Conservation (phyloP, 2,113 vertebrate species). For the Actenoides lindsayi region DNA sequence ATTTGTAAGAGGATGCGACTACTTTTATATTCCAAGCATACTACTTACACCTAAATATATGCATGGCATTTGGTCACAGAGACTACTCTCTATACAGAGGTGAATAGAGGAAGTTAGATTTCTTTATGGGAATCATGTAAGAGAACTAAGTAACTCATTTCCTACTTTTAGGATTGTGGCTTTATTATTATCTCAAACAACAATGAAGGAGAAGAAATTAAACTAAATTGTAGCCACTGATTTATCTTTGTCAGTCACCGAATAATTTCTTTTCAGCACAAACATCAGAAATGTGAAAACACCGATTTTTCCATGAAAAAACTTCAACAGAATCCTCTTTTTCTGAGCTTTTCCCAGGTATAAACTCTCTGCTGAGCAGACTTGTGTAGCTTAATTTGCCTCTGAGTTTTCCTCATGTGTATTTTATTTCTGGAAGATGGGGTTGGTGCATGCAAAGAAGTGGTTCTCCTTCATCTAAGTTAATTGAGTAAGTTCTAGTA, state of each 20-base stretch:
- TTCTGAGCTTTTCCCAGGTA: not conserved
- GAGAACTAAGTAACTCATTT: not conserved
- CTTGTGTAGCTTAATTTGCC: not conserved
- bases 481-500: not conserved
- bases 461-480: not conserved
- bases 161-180: not conserved
- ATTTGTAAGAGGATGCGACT: not conserved
- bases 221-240: not conserved
- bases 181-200: not conserved
- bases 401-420: not conserved
- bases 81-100: not conserved
- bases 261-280: not conserved
- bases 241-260: not conserved
- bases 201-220: not conserved
- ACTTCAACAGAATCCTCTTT: not conserved
- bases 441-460: not conserved
- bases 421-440: not conserved
- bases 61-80: not conserved
- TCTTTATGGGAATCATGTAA: not conserved
- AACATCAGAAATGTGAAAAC: not conserved
- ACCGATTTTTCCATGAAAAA: not conserved
- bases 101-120: fast-evolving
- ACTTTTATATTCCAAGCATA: not conserved
- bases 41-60: not conserved
- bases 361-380: not conserved